phyloP scores from a whole-genome alignment of 2,113 vertebrate genomes.

The Brachyistius frenatus region DNA sequence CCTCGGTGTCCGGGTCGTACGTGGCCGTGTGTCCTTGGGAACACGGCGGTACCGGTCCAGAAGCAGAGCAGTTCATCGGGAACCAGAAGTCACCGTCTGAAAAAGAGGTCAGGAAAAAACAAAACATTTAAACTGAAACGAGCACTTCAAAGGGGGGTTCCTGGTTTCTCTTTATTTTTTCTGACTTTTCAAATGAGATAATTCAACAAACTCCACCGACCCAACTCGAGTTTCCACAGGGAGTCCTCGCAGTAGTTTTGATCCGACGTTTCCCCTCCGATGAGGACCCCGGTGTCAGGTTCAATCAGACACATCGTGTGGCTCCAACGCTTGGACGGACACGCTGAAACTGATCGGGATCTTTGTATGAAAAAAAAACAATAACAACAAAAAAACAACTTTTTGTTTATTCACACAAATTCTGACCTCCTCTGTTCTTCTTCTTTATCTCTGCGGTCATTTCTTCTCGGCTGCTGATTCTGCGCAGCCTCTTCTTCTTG shows the following conservation, averaged over 20 bases:
- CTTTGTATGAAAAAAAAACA: background rate
- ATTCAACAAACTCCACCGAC: slow-evolving; percentile 67
- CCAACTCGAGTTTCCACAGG: slow-evolving; percentile 91
- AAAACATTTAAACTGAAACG: background rate
- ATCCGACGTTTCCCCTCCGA: slow-evolving; percentile 86
- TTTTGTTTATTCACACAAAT: background rate
- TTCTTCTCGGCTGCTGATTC: slow-evolving; percentile 68
- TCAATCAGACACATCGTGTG: slow-evolving; percentile 91
- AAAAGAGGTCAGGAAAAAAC: background rate
- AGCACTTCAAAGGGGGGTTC: too few relatives aligned
- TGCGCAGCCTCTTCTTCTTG: slow-evolving; percentile 70
- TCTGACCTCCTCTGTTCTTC: slow-evolving; percentile 74
- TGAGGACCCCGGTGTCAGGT: slow-evolving; percentile 86
- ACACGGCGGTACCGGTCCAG: slow-evolving; percentile 70
- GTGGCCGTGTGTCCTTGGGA: slow-evolving; percentile 88
- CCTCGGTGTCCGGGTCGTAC: slow-evolving; percentile 88
- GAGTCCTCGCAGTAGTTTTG: slow-evolving; percentile 84
- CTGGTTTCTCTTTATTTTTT: too few relatives aligned
- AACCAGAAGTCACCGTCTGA: slow-evolving; percentile 91
- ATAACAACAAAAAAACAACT: too few relatives aligned
- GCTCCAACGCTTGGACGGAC: slow-evolving; percentile 87
- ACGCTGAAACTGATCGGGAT: slow-evolving; percentile 70
- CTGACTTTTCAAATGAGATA: too few relatives aligned
- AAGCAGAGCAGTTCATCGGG: slow-evolving; percentile 82
- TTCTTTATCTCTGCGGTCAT: slow-evolving; percentile 64